Evolutionary conservation across 2,888 invertebrate species (phyloP), one percentile per base, ranked within the genome.

Genomic region (Brachypterus glaber): DNA sequence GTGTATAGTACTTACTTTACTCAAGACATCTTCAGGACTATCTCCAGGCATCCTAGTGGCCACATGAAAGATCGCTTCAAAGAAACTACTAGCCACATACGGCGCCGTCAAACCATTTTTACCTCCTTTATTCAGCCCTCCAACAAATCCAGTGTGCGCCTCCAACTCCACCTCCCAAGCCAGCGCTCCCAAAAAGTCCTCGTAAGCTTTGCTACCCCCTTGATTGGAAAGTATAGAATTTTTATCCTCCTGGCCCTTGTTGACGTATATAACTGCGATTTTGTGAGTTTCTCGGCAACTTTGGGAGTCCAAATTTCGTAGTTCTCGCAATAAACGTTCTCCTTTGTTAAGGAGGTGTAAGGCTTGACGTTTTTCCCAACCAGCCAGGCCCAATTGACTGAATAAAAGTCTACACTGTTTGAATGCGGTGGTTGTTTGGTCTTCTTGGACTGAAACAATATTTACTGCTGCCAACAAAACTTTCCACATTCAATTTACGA

Each of bases 201-300:
- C 96, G 64, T 93, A 99, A 21, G 85, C 86, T 44, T 83, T 82
- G 62, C 95, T 96, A 17, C 93, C 96, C 46, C 83, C 82, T 24
- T 82, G 78, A 63, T 98, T 99, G 7, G 84, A 82, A 11, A 88
- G 67, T 54, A 98, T 96, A 27, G 93, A 90, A 59, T 84, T 85
- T 55, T 97, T 92, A 52, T 93, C 91, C 65, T 97, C 96, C 62
- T 98, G 98, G 0, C 96, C 96, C 31, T 84, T 83, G n/a, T 85
- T 92, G 12, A 98, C 96, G 67, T 95, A 98, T 55, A 98, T 91
- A 32, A 99, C 91, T 12, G 97, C 98, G 53, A 95, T 82, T 68
- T 96, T 95, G 67, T 95, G 93, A 1, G 91, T 90, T 62, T 93
- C 92, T 8, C 93, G 74, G 52, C 90, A 93, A 63, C 80, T 74